phyloP scores from a whole-genome alignment of 2,113 vertebrate genomes.

The Stercorarius parasiticus region DNA sequence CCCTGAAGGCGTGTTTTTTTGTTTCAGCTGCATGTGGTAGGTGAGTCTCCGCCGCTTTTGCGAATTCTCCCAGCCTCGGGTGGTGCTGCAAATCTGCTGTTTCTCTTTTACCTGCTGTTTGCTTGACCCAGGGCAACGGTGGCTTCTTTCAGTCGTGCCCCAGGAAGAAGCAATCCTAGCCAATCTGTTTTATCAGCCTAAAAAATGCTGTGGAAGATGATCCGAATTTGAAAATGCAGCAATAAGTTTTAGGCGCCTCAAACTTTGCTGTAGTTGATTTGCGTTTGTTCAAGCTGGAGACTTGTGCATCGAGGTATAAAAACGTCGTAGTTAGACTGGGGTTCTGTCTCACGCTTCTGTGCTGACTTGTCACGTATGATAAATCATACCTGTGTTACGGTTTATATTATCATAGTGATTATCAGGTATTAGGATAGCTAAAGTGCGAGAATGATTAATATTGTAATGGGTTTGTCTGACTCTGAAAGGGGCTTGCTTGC shows the following conservation, averaged over 20 bases:
- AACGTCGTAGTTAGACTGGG: background rate
- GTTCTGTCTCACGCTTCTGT: background rate
- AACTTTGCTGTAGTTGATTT: background rate
- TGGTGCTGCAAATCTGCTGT: background rate
- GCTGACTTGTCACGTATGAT: background rate
- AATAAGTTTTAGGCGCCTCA: background rate
- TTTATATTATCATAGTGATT: background rate
- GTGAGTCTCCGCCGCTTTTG: background rate
- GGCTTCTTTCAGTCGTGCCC: background rate
- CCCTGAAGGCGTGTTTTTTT: accelerated
- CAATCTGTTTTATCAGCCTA: background rate
- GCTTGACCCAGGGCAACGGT: background rate
- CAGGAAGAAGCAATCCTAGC: background rate
- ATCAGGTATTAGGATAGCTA: background rate
- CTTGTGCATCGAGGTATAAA: background rate
- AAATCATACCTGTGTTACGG: background rate
- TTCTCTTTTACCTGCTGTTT: background rate
- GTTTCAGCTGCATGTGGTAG: background rate
- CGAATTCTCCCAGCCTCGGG: background rate
- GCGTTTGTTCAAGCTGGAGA: background rate
- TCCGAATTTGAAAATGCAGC: background rate
- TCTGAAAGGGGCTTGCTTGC: background rate
- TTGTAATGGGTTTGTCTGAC: background rate
- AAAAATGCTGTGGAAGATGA: background rate
- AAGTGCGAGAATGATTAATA: background rate